Evolutionary conservation across 2,113 vertebrate genomes (phyloP).

Genomic region (Brachyistius frenatus): DNA sequence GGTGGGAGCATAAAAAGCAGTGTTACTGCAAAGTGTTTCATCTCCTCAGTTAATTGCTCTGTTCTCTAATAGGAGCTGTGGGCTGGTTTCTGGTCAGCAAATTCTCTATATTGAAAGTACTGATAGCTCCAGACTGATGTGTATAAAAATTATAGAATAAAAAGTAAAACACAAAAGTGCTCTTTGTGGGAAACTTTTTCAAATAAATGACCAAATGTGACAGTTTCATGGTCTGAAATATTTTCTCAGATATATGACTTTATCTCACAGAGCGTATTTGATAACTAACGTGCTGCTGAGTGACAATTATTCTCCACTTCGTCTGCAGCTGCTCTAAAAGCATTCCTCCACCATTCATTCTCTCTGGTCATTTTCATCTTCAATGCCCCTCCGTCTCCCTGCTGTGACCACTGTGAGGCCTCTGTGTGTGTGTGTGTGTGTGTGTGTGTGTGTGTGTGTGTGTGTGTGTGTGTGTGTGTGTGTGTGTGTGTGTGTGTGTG

Average conservation of each 20-base stretch:
- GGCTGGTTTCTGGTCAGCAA: not conserved
- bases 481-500: no score
- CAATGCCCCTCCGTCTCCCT: not conserved
- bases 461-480: no score
- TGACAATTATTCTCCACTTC: slow-evolving; percentile 47
- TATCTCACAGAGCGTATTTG: slow-evolving; percentile 8
- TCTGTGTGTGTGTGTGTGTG: not conserved
- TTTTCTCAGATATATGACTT: slow-evolving; percentile 13
- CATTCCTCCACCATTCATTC: slow-evolving; percentile 21
- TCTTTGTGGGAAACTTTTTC: not conserved
- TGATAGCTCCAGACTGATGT: not conserved
- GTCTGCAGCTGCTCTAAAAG: slow-evolving; percentile 41
- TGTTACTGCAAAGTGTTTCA: slow-evolving; percentile 48
- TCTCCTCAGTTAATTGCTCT: slow-evolving; percentile 31
- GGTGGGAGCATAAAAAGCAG: slow-evolving; percentile 27
- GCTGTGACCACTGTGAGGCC: slow-evolving; percentile 7
- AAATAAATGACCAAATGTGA: not conserved
- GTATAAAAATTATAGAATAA: not conserved
- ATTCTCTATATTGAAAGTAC: not conserved
- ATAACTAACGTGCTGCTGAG: slow-evolving; percentile 24
- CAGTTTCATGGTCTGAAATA: not conserved
- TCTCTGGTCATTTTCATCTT: slow-evolving; percentile 39
- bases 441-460: no score
- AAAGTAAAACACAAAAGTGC: not conserved
- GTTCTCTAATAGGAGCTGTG: slow-evolving; percentile 5